phyloP scores from a whole-genome alignment of 2,888 invertebrate genomes.

The Schizaphis graminum region DNA sequence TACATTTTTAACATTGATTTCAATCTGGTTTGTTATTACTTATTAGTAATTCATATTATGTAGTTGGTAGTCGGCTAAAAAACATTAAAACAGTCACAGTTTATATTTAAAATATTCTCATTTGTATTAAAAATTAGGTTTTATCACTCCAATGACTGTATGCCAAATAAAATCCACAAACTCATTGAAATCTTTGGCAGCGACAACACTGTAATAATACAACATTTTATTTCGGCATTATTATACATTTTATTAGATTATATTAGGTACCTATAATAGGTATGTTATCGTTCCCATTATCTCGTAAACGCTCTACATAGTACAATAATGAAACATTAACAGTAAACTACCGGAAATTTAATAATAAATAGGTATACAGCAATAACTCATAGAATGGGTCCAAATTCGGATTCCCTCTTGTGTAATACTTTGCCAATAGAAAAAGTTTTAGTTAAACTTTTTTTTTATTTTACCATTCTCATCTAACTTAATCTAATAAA shows the following conservation, averaged over 20 bases:
- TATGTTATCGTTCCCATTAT: not conserved
- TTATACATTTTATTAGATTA: not conserved
- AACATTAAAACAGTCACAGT: not conserved
- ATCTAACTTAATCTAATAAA: not conserved
- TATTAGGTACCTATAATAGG: not conserved
- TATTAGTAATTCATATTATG: not conserved
- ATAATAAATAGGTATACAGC: not conserved
- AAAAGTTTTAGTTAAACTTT: not conserved
- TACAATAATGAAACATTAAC: not conserved
- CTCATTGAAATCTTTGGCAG: not conserved
- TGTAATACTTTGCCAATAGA: not conserved
- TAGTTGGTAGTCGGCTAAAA: not conserved
- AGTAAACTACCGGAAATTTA: not conserved
- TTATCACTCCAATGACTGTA: not conserved
- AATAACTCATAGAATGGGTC: not conserved
- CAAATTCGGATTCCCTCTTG: not conserved
- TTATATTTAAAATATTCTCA: not conserved
- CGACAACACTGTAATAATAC: not conserved
- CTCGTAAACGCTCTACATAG: not conserved
- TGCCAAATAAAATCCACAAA: not conserved
- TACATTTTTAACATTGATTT: not conserved
- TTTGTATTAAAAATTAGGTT: not conserved
- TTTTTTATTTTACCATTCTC: not conserved
- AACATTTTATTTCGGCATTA: not conserved
- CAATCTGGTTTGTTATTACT: constrained; percentile 3